Percentiles rank a stretch among this genome's conserved stretches.
Evolutionary conservation across 2,113 vertebrate species (phyloP).

Genomic region (Bufo gargarizans): DNA sequence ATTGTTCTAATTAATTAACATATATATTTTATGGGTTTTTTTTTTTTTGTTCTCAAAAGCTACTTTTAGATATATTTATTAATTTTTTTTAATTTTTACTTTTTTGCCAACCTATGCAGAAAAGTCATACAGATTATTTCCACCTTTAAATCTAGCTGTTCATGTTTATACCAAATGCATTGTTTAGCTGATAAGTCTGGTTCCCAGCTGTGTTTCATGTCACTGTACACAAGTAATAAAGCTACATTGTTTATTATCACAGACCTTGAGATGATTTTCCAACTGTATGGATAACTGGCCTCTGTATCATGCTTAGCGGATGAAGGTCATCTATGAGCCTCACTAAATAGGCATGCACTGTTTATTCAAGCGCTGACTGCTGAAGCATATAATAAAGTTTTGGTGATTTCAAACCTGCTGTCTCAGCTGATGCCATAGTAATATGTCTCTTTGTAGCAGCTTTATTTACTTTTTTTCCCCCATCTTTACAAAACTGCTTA

Average conservation of each 20-base stretch:
- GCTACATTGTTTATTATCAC: constrained; percentile 24
- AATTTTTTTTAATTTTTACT: not conserved
- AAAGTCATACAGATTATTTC: not conserved
- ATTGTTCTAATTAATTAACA: too few relatives aligned
- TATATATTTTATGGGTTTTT: too few relatives aligned
- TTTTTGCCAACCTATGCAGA: not conserved
- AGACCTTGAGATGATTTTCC: constrained; percentile 28
- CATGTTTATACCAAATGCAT: not conserved
- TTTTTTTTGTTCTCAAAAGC: too few relatives aligned
- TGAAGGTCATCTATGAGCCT: constrained; percentile 31
- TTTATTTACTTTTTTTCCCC: constrained; percentile 33
- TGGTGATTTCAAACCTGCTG: constrained; percentile 52
- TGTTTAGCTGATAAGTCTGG: constrained; percentile 2
- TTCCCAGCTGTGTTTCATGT: constrained; percentile 24
- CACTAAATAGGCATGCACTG: constrained; percentile 54
- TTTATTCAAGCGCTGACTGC: constrained; percentile 39
- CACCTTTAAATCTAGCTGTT: not conserved
- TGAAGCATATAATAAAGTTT: constrained; percentile 56
- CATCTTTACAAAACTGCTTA: constrained; percentile 4
- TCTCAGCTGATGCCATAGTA: constrained; percentile 46
- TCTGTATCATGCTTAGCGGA: constrained; percentile 11
- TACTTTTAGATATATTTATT: not conserved
- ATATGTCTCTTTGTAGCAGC: constrained; percentile 6
- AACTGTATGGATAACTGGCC: not conserved
- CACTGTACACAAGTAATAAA: constrained; percentile 31